These are phyloP conservation scores for Drosophila fulvimacula DNA, from an alignment of 2,888 invertebrate genomes.

Conservation along the genomic window DNA sequence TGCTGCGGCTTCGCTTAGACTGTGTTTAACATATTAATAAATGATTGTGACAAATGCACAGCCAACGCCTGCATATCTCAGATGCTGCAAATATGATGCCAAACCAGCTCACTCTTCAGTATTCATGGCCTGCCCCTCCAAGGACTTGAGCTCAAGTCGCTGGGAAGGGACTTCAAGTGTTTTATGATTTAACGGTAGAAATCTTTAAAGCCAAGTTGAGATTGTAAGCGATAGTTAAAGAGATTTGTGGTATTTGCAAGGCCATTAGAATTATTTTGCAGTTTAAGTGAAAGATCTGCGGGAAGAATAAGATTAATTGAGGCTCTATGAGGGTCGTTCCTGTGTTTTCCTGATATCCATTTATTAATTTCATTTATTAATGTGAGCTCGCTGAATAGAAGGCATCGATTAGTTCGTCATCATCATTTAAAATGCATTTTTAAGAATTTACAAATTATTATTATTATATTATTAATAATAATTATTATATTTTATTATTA, in stretches of 20 bases:
- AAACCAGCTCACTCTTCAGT: conserved; percentile 20
- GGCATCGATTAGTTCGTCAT: too few relatives aligned
- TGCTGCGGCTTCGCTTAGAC: conserved; percentile 64
- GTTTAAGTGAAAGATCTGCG: too few relatives aligned
- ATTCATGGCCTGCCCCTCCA: conserved; percentile 13
- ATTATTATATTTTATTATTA: too few relatives aligned
- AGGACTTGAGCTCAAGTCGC: not conserved
- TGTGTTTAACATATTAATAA: conserved; percentile 76
- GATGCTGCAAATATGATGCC: conserved; percentile 48
- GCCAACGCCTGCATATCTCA: conserved; percentile 41
- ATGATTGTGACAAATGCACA: conserved; percentile 75
- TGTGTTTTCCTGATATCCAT: too few relatives aligned
- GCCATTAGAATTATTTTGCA: not conserved
- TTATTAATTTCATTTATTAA: too few relatives aligned
- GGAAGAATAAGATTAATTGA: not conserved
- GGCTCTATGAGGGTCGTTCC: not conserved
- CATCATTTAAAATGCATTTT: too few relatives aligned
- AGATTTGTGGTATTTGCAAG: not conserved
- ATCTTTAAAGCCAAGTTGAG: not conserved
- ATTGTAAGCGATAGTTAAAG: not conserved
- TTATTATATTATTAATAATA: too few relatives aligned
- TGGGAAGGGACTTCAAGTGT: conserved; percentile 13
- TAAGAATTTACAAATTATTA: too few relatives aligned
- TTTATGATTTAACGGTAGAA: conserved; percentile 14
- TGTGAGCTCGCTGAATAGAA: too few relatives aligned